Conservation (phyloP, 2,888 invertebrate genomes). For the Serripes groenlandicus region DNA sequence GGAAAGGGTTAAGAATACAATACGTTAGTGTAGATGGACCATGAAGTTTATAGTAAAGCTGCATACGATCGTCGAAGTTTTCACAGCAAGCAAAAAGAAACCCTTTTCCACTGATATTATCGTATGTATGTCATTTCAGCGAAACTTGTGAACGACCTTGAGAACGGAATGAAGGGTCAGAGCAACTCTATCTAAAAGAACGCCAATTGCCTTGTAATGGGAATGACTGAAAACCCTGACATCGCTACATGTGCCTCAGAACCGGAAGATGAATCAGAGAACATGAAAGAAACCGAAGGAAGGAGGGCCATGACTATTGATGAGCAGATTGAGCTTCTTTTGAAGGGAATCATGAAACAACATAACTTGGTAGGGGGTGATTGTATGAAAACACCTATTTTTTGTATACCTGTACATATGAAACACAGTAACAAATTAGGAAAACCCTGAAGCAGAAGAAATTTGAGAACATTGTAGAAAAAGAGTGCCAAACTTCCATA, state of each 20-base stretch:
- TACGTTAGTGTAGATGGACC: neutral
- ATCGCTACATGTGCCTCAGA: neutral
- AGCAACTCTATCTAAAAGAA: neutral
- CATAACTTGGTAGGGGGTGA: no score
- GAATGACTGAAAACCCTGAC: constrained; percentile 1
- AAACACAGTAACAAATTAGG: neutral
- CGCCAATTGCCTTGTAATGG: neutral
- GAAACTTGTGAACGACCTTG: neutral
- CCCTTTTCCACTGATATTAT: neutral
- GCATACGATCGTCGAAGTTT: neutral
- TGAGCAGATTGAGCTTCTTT: no score
- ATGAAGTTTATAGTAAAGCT: neutral
- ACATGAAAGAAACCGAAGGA: no score
- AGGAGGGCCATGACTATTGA: no score
- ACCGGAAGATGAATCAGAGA: neutral
- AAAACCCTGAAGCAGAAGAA: no score
- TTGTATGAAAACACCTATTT: no score
- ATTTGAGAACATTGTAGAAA: no score
- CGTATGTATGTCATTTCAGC: constrained; percentile 1
- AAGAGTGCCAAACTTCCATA: no score
- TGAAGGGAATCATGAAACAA: no score
- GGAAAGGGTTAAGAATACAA: no score
- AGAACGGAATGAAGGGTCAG: neutral
- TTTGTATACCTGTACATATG: neutral
- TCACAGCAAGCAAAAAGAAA: neutral